Conservation (phyloP, 2,113 vertebrate species). For the Saimiri boliviensis region DNA sequence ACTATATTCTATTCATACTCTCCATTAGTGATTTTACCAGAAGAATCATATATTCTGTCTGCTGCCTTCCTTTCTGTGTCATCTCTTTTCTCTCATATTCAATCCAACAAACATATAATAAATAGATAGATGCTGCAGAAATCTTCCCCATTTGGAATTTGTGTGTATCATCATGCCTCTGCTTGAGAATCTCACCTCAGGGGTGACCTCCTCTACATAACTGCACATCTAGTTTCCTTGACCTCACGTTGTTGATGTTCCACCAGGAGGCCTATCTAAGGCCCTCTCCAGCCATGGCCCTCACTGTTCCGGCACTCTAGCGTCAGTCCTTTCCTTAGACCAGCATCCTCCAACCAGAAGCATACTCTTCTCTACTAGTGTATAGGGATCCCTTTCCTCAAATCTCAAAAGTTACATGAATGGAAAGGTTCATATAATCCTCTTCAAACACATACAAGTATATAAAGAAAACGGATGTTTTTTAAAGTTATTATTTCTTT, state of each 20-base stretch:
- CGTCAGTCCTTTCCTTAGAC: background rate
- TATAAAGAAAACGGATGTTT: background rate
- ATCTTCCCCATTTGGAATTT: background rate
- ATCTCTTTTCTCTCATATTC: background rate
- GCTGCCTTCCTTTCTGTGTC: background rate
- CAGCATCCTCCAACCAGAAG: background rate
- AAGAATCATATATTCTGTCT: background rate
- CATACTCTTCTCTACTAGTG: background rate
- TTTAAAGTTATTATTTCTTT: constrained; percentile 2
- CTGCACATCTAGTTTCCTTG: background rate
- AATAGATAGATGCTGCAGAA: background rate
- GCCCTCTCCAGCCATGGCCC: background rate
- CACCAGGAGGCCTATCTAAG: too few relatives aligned
- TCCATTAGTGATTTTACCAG: background rate
- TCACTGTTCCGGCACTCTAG: background rate
- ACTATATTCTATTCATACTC: background rate
- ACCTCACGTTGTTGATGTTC: background rate
- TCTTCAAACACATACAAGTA: background rate
- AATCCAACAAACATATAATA: background rate
- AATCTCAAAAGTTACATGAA: background rate
- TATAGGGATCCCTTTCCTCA: background rate
- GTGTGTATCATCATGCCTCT: too few relatives aligned
- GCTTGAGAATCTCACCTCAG: background rate
- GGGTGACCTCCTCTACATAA: background rate
- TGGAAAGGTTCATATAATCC: background rate